Evolutionary conservation across 1,140 invertebrate species (phyloP), one percentile per base, ranked within the genome.

Genomic region (Aphidius gifuensis): DNA sequence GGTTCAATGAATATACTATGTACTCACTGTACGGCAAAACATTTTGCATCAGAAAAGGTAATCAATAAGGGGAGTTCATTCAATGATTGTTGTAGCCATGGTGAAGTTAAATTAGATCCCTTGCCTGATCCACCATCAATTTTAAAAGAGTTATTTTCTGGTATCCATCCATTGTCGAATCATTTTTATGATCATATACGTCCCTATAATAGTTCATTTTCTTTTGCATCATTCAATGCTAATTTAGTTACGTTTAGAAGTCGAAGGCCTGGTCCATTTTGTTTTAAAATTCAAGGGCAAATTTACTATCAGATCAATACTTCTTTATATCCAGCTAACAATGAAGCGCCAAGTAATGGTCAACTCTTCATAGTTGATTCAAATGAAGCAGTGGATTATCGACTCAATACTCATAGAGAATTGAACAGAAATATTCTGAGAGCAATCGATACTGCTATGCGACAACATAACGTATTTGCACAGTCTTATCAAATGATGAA

Each of bases 161-260:
- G 43, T 7, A 44, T 5, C 6, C 55, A 57, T 43, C 6, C 11
- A 38, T 21, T 11, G 5, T 58, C 56, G 9, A 21, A 47, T 47
- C 32, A 38, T 21, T 23, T 46, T 58, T 58, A 46, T 23, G 56
- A 58, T 16, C 11, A 42, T 6, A 58, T 58, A 9, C 55, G 55
- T 7, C 32, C 6, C 16, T 58, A 58, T 11, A 58, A 58, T 16
- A 46, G 7, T 5, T 23, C 45, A 9, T 32, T 58, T 21, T 47
- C 56, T 23, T 58, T 58, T 32, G 56, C 56, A 5, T 58, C 56
- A 46, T 58, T 58, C 45, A 58, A 58, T 46, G 56, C 56, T 5
- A 58, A 58, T 47, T 58, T 58, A 47, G 44, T 58, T 8, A 16
- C 16, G 16, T 21, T 21, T 46, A 23, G 21, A 6, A 51, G 38